These are phyloP conservation scores for Podarcis lilfordi DNA, from an alignment of 2,797 vertebrate species.

Conservation along the genomic window DNA sequence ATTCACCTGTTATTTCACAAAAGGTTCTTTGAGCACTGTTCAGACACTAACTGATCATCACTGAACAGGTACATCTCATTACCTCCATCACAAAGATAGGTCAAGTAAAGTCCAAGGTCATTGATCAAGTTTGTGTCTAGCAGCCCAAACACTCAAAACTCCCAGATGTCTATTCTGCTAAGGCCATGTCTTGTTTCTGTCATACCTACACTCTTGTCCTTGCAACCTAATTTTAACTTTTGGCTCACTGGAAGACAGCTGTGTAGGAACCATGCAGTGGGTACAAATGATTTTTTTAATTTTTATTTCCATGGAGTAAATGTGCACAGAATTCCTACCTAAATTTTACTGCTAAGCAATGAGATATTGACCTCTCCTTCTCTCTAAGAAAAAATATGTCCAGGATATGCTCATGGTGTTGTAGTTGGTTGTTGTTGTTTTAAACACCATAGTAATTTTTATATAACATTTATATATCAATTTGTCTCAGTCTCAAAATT, in stretches of 20 bases:
- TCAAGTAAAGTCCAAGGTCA: not conserved
- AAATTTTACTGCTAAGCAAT: constrained; percentile 5
- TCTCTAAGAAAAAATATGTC: not conserved
- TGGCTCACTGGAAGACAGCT: not conserved
- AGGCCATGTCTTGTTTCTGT: not conserved
- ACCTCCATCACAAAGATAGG: constrained; percentile 12
- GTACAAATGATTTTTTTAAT: too few species aligned
- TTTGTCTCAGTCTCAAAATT: not conserved
- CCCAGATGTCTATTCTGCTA: constrained; percentile 7
- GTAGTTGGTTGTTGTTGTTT: not conserved
- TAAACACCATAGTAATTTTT: too few species aligned
- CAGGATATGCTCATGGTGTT: accelerated
- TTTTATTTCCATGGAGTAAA: not conserved
- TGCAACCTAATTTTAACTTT: not conserved
- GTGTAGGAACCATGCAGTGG: not conserved
- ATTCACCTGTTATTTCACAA: constrained; percentile 57
- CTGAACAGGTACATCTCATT: constrained; percentile 23
- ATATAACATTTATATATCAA: not conserved
- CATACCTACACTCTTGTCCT: not conserved
- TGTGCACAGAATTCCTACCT: not conserved
- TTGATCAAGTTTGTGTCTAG: not conserved
- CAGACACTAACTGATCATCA: constrained; percentile 57
- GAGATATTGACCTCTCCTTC: not conserved
- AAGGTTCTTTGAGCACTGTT: constrained; percentile 56
- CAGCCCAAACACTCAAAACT: not conserved